phyloP scores from a whole-genome alignment of 53 echinoderm and acorn worm genomes.

The Paracentrotus lividus region DNA sequence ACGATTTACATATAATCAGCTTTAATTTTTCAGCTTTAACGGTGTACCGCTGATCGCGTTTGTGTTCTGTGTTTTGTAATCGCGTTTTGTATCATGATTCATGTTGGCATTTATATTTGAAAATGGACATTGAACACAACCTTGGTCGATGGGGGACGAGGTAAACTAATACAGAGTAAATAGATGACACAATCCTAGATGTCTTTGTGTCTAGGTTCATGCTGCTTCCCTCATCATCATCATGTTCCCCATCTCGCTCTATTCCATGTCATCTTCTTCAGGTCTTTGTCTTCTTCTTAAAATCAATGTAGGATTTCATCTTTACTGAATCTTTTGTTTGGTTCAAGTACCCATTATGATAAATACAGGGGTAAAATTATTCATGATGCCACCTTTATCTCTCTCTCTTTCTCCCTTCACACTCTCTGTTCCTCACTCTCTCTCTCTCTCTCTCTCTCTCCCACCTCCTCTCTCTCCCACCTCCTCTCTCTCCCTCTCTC shows the following conservation, averaged over 20 bases:
- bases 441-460: neutral
- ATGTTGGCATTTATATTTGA: no score
- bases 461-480: neutral
- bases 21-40: no score
- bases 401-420: neutral
- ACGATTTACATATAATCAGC: no score
- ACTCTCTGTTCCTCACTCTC: neutral
- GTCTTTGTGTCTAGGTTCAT: constrained; percentile 52
- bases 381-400: neutral
- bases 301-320: neutral
- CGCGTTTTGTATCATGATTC: no score
- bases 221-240: constrained; percentile 47
- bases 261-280: neutral
- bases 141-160: constrained; percentile 9
- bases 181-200: constrained; percentile 45
- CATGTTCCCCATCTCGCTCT: neutral
- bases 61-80: no score
- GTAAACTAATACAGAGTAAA: constrained; percentile 56
- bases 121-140: no score
- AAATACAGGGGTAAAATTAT: no score
- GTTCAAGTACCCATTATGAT: neutral
- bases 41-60: no score
- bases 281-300: constrained; percentile 11
- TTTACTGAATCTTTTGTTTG: neutral
- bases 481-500: neutral